Evolutionary conservation across 2,888 invertebrate genomes (phyloP).

Genomic region (Ellobium chinense): DNA sequence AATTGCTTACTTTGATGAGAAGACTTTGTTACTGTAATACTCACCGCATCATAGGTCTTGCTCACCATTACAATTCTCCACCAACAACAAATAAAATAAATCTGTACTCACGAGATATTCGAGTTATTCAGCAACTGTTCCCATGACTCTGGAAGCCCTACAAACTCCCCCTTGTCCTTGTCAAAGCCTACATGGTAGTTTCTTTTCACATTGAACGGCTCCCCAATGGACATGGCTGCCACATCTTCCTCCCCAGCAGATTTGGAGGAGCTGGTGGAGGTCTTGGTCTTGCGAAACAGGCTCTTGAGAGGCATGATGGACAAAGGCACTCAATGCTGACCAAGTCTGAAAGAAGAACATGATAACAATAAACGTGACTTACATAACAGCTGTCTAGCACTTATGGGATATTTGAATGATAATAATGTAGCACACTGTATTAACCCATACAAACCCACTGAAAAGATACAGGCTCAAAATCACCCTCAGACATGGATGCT

Average conservation of each 20-base stretch:
- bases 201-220: conserved; percentile 91
- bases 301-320: conserved; percentile 13
- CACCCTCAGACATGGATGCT: too few relatives aligned
- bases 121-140: conserved; percentile 83
- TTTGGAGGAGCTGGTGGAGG: conserved; percentile 41
- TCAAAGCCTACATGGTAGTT: conserved; percentile 81
- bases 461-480: too few relatives aligned
- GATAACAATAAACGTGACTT: too few relatives aligned
- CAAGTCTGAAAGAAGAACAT: too few relatives aligned
- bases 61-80: background rate
- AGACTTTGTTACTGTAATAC: too few relatives aligned
- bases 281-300: conserved; percentile 38
- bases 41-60: too few relatives aligned
- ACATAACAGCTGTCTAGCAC: too few relatives aligned
- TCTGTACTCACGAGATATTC: conserved; percentile 85
- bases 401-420: too few relatives aligned
- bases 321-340: background rate
- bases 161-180: conserved; percentile 84
- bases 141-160: conserved; percentile 86
- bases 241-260: conserved; percentile 41
- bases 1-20: too few relatives aligned
- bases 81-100: background rate
- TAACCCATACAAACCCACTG: too few relatives aligned
- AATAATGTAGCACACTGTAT: too few relatives aligned
- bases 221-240: conserved; percentile 83